These are phyloP conservation scores for Actinemys pallida DNA, from an alignment of 2,113 vertebrate species.

Conservation along the genomic window DNA sequence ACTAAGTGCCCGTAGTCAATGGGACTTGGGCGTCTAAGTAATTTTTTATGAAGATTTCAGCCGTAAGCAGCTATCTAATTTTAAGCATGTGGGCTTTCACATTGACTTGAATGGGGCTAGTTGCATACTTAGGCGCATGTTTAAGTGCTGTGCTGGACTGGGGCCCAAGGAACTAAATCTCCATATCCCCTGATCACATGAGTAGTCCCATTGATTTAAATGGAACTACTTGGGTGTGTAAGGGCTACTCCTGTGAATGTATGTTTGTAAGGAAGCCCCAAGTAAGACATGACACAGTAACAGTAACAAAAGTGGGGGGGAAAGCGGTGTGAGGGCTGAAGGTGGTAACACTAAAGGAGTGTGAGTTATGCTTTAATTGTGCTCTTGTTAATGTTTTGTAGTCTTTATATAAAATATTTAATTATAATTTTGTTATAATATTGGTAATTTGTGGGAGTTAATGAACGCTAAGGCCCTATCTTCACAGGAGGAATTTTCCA, in stretches of 20 bases:
- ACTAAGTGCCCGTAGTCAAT: background rate
- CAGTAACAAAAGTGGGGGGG: background rate
- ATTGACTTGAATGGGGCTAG: accelerated
- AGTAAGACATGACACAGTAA: background rate
- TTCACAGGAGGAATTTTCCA: background rate
- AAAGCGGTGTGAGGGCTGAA: background rate
- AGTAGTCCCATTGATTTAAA: background rate
- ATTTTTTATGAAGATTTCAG: background rate
- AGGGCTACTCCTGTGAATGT: background rate
- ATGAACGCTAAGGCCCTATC: background rate
- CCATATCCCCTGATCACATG: background rate
- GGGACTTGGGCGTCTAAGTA: background rate
- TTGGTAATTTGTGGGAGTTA: background rate
- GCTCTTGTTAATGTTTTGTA: background rate
- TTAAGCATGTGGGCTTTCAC: background rate
- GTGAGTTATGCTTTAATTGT: background rate
- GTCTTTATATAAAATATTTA: background rate
- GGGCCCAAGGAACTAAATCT: background rate
- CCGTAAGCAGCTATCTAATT: background rate
- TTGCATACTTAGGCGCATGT: background rate
- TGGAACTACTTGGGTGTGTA: background rate
- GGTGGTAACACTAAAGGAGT: background rate
- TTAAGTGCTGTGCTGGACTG: background rate
- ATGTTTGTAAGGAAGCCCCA: background rate
- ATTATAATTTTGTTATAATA: background rate